Evolutionary conservation across 2,113 vertebrate genomes (phyloP), one percentile per base, ranked within the genome.

Genomic region (Salvator merianae): DNA sequence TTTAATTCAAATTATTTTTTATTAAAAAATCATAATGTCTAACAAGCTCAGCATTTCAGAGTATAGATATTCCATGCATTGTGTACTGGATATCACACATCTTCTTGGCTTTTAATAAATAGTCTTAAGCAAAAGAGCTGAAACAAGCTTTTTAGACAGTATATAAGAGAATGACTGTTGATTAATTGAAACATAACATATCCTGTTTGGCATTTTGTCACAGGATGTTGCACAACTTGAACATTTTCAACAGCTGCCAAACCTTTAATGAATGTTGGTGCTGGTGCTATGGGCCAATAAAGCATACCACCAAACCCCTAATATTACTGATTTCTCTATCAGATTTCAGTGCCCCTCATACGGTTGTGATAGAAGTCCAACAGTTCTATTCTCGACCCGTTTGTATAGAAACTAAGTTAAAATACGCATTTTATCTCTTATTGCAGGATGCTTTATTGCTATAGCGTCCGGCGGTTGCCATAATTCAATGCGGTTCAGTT

Each of bases 1-100:
- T 73, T 53, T 72, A 86, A 87, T 38, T 20, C 86, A 65, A 65
- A 43, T n/a, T 14, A 66, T 63, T 38, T 38, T 38, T 68, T 43
- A 20, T 59, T 59, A 20, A 59, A 59, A 30, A 75, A 34, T 32
- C 16, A 26, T 36, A 26, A 34, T 9, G 28, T 59, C 32, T 20
- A 81, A 70, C 3, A 55, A 55, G 47, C 5, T 14, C 5, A 34
- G 32, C 32, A n/a, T 36, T 69, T 70, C 63, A 68, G 38, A 80
- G 34, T 36, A 16, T 2, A 28, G 22, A 59, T 20, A 32, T 47
- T 10, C 16, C 8, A 18, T 26, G n/a, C 28, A 36, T 22, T 36
- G 53, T 26, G 22, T 66, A 63, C 40, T 68, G 28, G 2, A 47
- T 68, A 4, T 24, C 28, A 47, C 18, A 30, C 30, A 3, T 12